These are phyloP conservation scores for Epizoanthus illoricatus DNA, from an alignment of 92 coral and sea anemone species.

Conservation along the genomic window DNA sequence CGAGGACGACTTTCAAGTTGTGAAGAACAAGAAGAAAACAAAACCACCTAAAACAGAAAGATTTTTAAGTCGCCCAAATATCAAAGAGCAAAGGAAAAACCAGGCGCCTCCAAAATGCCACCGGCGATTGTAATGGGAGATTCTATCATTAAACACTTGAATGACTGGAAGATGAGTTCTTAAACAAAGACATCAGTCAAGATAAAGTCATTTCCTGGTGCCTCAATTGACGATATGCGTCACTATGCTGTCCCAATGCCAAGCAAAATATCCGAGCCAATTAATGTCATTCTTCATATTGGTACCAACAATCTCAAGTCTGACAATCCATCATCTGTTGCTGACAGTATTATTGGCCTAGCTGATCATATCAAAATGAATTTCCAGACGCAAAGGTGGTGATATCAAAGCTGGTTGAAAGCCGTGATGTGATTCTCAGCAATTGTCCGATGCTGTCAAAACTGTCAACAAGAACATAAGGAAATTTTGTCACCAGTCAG, in stretches of 20 bases:
- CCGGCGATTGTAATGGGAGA: constrained; percentile 12
- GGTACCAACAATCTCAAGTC: constrained; percentile 18
- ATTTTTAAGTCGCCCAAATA: too few species aligned
- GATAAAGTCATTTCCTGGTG: constrained; percentile 23
- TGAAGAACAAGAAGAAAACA: too few species aligned
- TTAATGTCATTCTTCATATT: constrained; percentile 18
- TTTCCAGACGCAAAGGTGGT: neutral
- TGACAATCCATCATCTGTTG: neutral
- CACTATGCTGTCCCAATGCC: constrained; percentile 9
- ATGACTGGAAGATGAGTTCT: neutral
- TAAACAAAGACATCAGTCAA: neutral
- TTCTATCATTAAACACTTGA: constrained; percentile 21
- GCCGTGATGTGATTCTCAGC: neutral
- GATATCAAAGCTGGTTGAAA: neutral
- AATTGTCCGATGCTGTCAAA: neutral
- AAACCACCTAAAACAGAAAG: too few species aligned
- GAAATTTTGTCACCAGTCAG: neutral
- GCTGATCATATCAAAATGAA: neutral
- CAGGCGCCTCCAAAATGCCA: neutral
- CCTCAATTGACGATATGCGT: constrained; percentile 19
- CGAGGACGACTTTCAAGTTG: too few species aligned
- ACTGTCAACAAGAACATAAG: neutral
- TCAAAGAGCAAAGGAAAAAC: too few species aligned
- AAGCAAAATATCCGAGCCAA: neutral
- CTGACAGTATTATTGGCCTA: neutral